These are phyloP conservation scores for Ardeotis arabs DNA, from an alignment of 2,113 vertebrate genomes.

Conservation along the genomic window DNA sequence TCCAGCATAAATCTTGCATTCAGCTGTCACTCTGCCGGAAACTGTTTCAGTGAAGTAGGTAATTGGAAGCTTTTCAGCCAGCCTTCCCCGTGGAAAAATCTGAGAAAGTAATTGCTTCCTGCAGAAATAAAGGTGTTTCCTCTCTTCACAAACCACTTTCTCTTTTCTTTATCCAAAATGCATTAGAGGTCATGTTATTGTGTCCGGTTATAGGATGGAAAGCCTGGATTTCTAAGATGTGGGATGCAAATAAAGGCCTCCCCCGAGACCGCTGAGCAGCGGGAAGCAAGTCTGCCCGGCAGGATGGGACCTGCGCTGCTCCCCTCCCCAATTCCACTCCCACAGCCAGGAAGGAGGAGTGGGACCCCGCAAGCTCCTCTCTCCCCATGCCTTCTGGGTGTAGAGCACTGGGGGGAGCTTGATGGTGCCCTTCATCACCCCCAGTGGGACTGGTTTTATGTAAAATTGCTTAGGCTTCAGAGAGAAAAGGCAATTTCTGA, in stretches of 20 bases:
- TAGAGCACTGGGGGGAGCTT: background rate
- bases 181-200: conserved; percentile 56
- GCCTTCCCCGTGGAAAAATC: conserved; percentile 53
- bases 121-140: conserved; percentile 70
- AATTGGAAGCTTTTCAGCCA: conserved; percentile 59
- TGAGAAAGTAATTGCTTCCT: conserved; percentile 61
- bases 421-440: background rate
- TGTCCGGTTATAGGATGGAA: conserved; percentile 50
- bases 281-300: background rate
- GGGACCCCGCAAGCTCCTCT: accelerated
- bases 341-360: background rate
- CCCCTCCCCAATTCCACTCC: background rate
- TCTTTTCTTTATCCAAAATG: conserved; percentile 62
- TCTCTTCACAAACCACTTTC: conserved; percentile 45
- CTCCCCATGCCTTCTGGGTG: background rate
- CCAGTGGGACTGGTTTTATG: background rate
- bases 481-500: background rate
- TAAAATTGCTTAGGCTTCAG: background rate
- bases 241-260: conserved; percentile 16
- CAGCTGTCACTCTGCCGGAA: conserved; percentile 23
- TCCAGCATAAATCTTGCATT: background rate
- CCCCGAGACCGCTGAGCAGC: background rate
- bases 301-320: background rate
- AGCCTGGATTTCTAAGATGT: conserved; percentile 2
- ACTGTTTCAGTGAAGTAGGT: conserved; percentile 24